A percentile compares a stretch with the other conserved stretches of the same genome.
Conservation (phyloP, 2,113 vertebrate species). For the Tricholaema leucomelas region DNA sequence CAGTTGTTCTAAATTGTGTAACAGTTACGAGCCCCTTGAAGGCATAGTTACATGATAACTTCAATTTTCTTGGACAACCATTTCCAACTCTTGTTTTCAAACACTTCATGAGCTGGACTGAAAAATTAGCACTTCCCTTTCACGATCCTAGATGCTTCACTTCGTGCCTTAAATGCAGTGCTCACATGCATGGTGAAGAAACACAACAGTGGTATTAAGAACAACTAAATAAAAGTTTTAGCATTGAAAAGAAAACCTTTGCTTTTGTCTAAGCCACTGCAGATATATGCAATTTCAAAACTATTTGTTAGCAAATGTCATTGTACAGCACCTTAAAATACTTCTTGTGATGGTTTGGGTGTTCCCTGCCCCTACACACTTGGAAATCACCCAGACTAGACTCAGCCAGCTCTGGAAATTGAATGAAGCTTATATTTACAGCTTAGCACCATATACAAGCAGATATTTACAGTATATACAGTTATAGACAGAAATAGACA, state of each 20-base stretch:
- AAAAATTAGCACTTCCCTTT: conserved; percentile 30
- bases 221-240: not conserved
- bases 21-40: conserved; percentile 40
- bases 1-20: conserved; percentile 52
- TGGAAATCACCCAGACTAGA: no score
- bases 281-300: not conserved
- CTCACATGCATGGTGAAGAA: not conserved
- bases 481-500: no score
- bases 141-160: not conserved
- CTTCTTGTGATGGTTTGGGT: no score
- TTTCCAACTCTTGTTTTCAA: conserved; percentile 37
- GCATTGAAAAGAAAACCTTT: not conserved
- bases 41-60: conserved; percentile 51
- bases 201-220: no score
- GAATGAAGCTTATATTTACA: no score
- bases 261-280: not conserved
- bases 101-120: conserved; percentile 7
- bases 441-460: no score
- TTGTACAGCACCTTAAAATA: not conserved
- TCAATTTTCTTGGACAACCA: conserved; percentile 12
- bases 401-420: no score
- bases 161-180: not conserved
- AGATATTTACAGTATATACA: no score
- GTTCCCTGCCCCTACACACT: no score
- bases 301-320: not conserved